phyloP scores from a whole-genome alignment of 2,888 invertebrate species.

The Eupithecia insigniata region DNA sequence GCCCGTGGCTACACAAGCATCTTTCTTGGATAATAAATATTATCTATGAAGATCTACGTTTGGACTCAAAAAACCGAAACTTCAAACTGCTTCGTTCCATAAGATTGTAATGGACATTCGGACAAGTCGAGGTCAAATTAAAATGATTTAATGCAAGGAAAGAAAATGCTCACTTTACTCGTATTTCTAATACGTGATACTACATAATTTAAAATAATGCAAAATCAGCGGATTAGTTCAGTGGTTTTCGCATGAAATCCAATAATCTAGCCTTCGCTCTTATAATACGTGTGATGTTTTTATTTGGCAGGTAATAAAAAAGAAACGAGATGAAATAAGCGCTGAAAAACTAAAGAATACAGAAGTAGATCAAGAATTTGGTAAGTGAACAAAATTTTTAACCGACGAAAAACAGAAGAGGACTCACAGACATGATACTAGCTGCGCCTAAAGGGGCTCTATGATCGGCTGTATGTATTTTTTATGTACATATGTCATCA shows the following conservation, averaged over 20 bases:
- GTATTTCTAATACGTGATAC: background rate
- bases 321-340: slow-evolving; percentile 62
- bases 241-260: background rate
- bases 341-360: slow-evolving; percentile 51
- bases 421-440: too few species aligned
- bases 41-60: background rate
- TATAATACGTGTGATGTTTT: background rate
- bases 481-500: too few species aligned
- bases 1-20: background rate
- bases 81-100: background rate
- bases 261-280: background rate
- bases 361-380: slow-evolving; percentile 60
- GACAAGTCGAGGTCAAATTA: too few species aligned
- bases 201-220: background rate
- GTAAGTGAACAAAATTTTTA: slow-evolving; percentile 54
- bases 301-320: slow-evolving; percentile 61
- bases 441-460: too few species aligned
- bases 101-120: background rate
- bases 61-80: background rate
- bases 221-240: background rate
- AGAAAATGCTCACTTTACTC: background rate
- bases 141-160: background rate
- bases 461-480: too few species aligned
- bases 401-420: too few species aligned
- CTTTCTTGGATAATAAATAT: background rate